These are phyloP conservation scores for Aphelocoma coerulescens DNA, from an alignment of 2,113 vertebrate genomes.

Conservation along the genomic window DNA sequence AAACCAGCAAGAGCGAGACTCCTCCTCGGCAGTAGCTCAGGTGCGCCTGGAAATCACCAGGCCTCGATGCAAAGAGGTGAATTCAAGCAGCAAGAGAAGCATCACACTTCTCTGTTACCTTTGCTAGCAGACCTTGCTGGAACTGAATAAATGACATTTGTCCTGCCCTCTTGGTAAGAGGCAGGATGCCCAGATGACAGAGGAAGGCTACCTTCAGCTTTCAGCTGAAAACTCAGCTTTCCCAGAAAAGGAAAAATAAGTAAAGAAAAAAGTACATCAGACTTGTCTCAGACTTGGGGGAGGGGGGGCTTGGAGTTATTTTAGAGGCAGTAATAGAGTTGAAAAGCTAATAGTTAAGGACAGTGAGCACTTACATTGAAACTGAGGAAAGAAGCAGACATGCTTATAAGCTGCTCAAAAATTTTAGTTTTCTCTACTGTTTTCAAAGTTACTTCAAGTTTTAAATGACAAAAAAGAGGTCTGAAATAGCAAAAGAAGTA, in stretches of 20 bases:
- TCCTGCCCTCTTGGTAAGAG: not conserved
- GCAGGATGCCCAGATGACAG: not conserved
- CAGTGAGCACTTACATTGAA: not conserved
- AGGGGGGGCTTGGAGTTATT: not conserved
- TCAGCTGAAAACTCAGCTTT: not conserved
- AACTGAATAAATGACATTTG: not conserved
- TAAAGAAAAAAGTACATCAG: not conserved
- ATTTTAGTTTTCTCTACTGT: not conserved
- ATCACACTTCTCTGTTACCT: not conserved
- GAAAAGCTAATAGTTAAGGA: not conserved
- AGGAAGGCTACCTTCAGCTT: not conserved
- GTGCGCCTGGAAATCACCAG: not conserved
- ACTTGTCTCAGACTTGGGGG: not conserved
- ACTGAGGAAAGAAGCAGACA: not conserved
- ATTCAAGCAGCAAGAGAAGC: not conserved
- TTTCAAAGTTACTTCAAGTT: not conserved
- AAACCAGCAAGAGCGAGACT: not conserved
- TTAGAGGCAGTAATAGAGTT: not conserved
- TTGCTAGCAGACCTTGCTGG: not conserved
- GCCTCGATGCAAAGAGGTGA: not conserved
- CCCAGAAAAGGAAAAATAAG: not conserved
- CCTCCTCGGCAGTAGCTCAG: not conserved
- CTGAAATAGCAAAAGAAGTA: not conserved
- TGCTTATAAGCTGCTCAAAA: not conserved
- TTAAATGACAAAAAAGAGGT: not conserved